These are phyloP conservation scores for Ciona savignyi DNA, from an alignment of 23 tunicate genomes.

Conservation along the genomic window DNA sequence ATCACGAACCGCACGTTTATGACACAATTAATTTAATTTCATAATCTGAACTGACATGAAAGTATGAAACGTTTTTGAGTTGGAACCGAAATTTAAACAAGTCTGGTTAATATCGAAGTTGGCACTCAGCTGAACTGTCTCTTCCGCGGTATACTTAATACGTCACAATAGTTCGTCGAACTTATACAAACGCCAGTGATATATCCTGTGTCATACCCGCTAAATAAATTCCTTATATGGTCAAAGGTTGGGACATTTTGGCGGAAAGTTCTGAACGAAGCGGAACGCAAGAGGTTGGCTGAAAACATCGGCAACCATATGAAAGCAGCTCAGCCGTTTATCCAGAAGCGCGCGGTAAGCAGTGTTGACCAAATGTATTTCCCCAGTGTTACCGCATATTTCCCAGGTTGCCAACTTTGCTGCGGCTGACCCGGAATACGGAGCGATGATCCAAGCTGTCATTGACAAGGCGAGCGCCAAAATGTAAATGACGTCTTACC, in stretches of 20 bases:
- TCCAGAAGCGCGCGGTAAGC: conserved; percentile 83
- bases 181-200: too few species aligned
- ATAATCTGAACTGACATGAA: too few species aligned
- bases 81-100: too few species aligned
- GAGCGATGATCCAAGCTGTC: conserved; percentile 66
- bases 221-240: too few species aligned
- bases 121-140: too few species aligned
- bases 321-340: conserved; percentile 84
- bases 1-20: too few species aligned
- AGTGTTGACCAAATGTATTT: neutral
- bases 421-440: conserved; percentile 32
- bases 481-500: conserved; percentile 10
- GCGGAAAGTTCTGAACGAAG: conserved; percentile 63
- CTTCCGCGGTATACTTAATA: too few species aligned
- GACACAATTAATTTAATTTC: too few species aligned
- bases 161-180: too few species aligned
- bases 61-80: too few species aligned
- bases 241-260: conserved; percentile 31
- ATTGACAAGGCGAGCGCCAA: conserved; percentile 30
- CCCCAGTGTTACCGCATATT: neutral
- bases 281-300: conserved; percentile 77
- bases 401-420: conserved; percentile 59
- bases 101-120: too few species aligned
- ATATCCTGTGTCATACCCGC: too few species aligned
- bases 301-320: conserved; percentile 88